Evolutionary conservation across 2,113 vertebrate species (phyloP).

Genomic region (Limnothrissa miodon): DNA sequence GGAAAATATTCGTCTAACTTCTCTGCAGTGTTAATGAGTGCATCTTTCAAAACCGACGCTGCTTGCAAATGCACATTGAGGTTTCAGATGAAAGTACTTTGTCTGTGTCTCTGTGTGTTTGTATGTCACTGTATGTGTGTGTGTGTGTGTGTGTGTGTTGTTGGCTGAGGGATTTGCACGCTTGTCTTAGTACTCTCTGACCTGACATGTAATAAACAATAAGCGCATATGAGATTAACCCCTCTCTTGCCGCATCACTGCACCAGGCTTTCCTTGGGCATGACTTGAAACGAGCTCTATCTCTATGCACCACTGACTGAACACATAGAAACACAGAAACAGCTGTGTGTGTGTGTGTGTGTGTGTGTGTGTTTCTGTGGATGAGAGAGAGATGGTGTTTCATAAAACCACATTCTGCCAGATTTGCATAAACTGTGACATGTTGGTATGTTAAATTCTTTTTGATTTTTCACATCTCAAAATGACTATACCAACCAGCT

Average conservation of each 20-base stretch:
- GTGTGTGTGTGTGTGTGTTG: constrained; percentile 1
- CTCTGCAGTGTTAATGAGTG: too few relatives aligned
- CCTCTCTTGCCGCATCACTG: background rate
- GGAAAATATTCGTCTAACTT: too few relatives aligned
- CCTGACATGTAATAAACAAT: background rate
- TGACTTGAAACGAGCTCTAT: background rate
- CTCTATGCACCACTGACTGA: background rate
- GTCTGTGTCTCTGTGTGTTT: background rate
- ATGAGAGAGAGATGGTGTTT: background rate
- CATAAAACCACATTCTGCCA: background rate
- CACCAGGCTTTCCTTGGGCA: background rate
- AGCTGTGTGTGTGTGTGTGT: constrained; percentile 15
- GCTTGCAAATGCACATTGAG: background rate
- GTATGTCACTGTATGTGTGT: background rate
- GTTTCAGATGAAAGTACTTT: background rate
- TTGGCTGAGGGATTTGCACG: background rate
- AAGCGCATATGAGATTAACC: constrained; percentile 12
- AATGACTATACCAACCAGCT: too few relatives aligned
- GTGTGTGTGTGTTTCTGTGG: constrained; percentile 9
- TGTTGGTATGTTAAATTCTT: background rate
- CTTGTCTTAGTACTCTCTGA: constrained; percentile 2
- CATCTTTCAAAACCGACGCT: background rate
- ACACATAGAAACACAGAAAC: background rate
- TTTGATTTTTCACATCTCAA: background rate
- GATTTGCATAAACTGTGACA: background rate